Evolutionary conservation across 2,113 vertebrate species (phyloP), one percentile per base, ranked within the genome.

Genomic region (Centropristis striata): DNA sequence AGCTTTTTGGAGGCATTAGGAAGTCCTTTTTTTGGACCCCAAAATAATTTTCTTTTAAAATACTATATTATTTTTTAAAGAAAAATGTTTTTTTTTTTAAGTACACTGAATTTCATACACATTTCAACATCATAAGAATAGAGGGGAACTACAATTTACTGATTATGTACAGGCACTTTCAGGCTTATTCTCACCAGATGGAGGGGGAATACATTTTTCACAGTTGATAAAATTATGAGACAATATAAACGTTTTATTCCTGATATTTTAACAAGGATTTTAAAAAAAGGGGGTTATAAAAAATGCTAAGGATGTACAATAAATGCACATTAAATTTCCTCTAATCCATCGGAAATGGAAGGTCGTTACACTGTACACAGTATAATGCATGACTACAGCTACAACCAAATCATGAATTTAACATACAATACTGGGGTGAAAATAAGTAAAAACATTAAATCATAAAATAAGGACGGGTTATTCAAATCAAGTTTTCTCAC

Each of bases 401-500:
- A 73, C 49, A 27, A 71, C 46, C 6, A 61, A 68, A 76, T 27
- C 3, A 77, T 80, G 60, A 81, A 80, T 88, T 86, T 42, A 78
- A 80, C 88, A 87, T 39, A 83, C 77, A 83, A 83, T 55, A 90
- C 53, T 46, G 65, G 23, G 27, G 60, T 70, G 23, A 46, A 84
- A 88, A 80, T 76, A 71, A 50, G 21, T 51, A 76, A 87, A 80
- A 78, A 83, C 72, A 63, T 84, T n/a, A 63, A 81, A 51, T 50
- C 16, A 68, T 36, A 15, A 55, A 67, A 53, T 47, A 68, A 46
- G 18, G 54, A 80, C 10, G 11, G 18, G 16, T 70, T 67, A 47
- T 91, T 92, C 70, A 50, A 91, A 87, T 49, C 80, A 68, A 80
- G 78, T 83, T 73, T 91, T 71, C 36, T 75, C 63, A 80, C 7